A percentile compares a stretch with the other conserved stretches of the same genome.
Conservation (phyloP, 2,888 invertebrate species). For the Hydropsyche betteni region DNA sequence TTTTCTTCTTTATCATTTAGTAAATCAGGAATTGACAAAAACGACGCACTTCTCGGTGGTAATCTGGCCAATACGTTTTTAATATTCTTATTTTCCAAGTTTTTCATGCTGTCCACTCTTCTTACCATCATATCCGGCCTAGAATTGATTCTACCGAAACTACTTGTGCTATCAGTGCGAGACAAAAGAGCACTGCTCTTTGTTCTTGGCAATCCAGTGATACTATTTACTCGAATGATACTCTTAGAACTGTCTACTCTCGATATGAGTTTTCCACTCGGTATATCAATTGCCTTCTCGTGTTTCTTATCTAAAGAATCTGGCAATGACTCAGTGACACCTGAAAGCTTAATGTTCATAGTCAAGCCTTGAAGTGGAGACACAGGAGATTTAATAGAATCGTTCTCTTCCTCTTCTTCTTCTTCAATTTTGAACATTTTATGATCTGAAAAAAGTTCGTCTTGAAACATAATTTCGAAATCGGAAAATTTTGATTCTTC, state of each 20-base stretch:
- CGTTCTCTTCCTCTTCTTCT: slow-evolving; percentile 58
- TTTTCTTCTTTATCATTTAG: slow-evolving; percentile 60
- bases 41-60: slow-evolving; percentile 64
- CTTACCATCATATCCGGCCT: slow-evolving; percentile 55
- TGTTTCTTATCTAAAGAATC: background rate
- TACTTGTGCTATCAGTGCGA: slow-evolving; percentile 61
- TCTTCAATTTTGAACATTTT: slow-evolving; percentile 65
- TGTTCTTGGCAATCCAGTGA: slow-evolving; percentile 35
- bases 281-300: slow-evolving; percentile 29
- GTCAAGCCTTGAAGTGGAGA: slow-evolving; percentile 60
- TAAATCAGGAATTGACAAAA: slow-evolving; percentile 63
- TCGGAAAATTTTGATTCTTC: slow-evolving; percentile 58
- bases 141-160: slow-evolving; percentile 58
- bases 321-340: slow-evolving; percentile 9
- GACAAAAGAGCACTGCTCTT: slow-evolving; percentile 54
- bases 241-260: slow-evolving; percentile 43
- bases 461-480: slow-evolving; percentile 67
- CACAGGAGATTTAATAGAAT: slow-evolving; percentile 57
- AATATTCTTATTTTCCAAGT: slow-evolving; percentile 60
- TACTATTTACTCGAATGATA: slow-evolving; percentile 27
- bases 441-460: slow-evolving; percentile 60
- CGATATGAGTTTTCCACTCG: slow-evolving; percentile 31
- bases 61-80: slow-evolving; percentile 62
- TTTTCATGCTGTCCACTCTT: slow-evolving; percentile 63
- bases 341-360: background rate